Evolutionary conservation across 2,797 vertebrate species (phyloP).

Genomic region (Okamejei kenojei): DNA sequence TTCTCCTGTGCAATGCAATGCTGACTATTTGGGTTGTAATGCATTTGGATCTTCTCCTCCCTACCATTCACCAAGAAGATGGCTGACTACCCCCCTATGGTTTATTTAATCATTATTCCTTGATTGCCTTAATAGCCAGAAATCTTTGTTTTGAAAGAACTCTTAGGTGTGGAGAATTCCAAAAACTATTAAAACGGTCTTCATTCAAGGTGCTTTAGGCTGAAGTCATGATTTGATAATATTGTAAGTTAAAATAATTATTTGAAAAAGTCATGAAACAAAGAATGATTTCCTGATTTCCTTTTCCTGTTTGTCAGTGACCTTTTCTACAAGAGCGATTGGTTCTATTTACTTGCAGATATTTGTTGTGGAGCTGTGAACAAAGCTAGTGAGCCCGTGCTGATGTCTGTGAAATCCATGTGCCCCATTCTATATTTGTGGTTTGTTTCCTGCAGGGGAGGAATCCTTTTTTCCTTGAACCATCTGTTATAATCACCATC

Average conservation of each 20-base stretch:
- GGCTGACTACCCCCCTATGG: too few species aligned
- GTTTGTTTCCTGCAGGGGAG: conserved; percentile 70
- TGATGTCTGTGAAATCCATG: not conserved
- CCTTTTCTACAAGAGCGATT: not conserved
- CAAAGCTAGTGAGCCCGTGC: not conserved
- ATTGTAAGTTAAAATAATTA: not conserved
- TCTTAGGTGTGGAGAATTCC: too few species aligned
- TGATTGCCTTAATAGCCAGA: too few species aligned
- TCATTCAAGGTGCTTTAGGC: too few species aligned
- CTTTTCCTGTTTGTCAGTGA: not conserved
- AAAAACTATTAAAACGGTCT: too few species aligned
- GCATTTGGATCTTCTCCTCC: too few species aligned
- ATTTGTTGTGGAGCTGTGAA: not conserved
- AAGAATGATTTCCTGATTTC: not conserved
- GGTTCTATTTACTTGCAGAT: not conserved
- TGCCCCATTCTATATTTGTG: conserved; percentile 33
- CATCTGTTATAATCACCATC: conserved; percentile 96
- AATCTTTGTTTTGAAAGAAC: not conserved
- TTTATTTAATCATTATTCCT: too few species aligned
- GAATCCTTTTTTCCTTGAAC: conserved; percentile 96
- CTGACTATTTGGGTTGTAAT: too few species aligned
- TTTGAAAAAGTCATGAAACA: not conserved
- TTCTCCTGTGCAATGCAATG: too few species aligned
- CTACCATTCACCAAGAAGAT: too few species aligned
- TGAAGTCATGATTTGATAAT: not conserved